phyloP scores from a whole-genome alignment of 2,113 vertebrate species.

The Limnothrissa miodon region DNA sequence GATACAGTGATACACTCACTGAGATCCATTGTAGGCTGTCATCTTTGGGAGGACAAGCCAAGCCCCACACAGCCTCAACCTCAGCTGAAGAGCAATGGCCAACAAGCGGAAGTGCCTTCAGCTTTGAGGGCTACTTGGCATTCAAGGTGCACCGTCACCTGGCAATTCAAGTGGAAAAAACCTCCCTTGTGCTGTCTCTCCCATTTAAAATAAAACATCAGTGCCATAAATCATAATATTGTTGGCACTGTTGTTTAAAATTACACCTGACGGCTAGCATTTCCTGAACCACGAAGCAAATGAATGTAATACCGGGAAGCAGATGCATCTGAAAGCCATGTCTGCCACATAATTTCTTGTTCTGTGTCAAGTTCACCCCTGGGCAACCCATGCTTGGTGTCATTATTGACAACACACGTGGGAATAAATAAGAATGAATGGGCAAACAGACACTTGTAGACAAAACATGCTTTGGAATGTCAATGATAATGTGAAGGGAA shows the following conservation, averaged over 20 bases:
- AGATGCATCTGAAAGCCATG: background rate
- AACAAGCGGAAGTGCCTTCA: background rate
- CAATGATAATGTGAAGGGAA: background rate
- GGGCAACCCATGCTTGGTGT: background rate
- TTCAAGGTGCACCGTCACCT: background rate
- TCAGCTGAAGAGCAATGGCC: background rate
- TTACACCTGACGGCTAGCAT: conserved; percentile 17
- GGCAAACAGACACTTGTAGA: background rate
- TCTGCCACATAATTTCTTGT: background rate
- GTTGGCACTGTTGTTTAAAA: conserved; percentile 27
- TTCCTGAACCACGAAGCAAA: conserved; percentile 2
- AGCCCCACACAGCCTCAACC: background rate
- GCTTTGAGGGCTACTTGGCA: background rate
- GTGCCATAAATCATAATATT: conserved; percentile 30
- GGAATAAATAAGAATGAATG: background rate
- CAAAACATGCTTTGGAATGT: background rate
- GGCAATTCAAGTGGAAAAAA: background rate
- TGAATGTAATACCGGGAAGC: conserved; percentile 8
- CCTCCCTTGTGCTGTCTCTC: conserved; percentile 2
- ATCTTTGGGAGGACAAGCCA: background rate
- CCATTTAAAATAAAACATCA: conserved; percentile 21
- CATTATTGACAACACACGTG: background rate
- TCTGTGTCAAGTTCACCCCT: background rate
- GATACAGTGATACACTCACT: too few relatives aligned
- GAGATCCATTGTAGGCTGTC: too few relatives aligned